A percentile compares a stretch with the other conserved stretches of the same genome.
phyloP scores from a whole-genome alignment of 1,140 invertebrate species.

The Drosophila ficusphila region DNA sequence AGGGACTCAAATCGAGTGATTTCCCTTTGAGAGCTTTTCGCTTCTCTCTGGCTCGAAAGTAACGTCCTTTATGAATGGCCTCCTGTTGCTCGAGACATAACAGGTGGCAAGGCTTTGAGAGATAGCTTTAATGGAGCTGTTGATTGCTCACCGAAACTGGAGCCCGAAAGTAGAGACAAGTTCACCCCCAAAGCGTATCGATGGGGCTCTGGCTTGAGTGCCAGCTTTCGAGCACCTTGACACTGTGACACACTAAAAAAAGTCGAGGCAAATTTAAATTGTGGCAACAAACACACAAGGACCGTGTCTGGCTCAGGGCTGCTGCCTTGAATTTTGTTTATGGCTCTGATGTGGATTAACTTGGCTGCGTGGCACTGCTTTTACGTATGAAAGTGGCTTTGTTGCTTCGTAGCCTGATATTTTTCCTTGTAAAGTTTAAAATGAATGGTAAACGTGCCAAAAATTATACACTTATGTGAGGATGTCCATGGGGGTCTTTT shows the following conservation, averaged over 20 bases:
- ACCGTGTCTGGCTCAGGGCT: conserved; percentile 40
- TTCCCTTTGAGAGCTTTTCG: background rate
- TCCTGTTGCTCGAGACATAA: conserved; percentile 76
- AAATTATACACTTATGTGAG: background rate
- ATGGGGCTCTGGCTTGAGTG: conserved; percentile 45
- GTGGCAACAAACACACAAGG: conserved; percentile 17
- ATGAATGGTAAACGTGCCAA: conserved; percentile 3
- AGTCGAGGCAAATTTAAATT: conserved; percentile 50
- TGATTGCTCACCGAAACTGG: conserved; percentile 31
- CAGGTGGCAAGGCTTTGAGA: conserved; percentile 69
- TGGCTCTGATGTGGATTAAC: conserved; percentile 30
- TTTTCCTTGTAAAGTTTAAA: conserved; percentile 11
- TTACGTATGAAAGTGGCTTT: background rate
- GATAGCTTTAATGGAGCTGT: conserved; percentile 60
- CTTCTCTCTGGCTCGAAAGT: conserved; percentile 28
- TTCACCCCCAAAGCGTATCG: conserved; percentile 24
- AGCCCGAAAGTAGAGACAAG: conserved; percentile 14
- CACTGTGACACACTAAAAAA: conserved; percentile 69
- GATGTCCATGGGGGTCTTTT: background rate
- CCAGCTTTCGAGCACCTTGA: conserved; percentile 64
- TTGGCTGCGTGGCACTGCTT: conserved; percentile 3
- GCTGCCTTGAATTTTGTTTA: conserved; percentile 61
- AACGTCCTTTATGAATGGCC: conserved; percentile 70
- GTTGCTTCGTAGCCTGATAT: background rate
- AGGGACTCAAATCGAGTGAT: conserved; percentile 26